Evolutionary conservation across 2,888 invertebrate genomes (phyloP).

Genomic region (Drosophila mimetica): DNA sequence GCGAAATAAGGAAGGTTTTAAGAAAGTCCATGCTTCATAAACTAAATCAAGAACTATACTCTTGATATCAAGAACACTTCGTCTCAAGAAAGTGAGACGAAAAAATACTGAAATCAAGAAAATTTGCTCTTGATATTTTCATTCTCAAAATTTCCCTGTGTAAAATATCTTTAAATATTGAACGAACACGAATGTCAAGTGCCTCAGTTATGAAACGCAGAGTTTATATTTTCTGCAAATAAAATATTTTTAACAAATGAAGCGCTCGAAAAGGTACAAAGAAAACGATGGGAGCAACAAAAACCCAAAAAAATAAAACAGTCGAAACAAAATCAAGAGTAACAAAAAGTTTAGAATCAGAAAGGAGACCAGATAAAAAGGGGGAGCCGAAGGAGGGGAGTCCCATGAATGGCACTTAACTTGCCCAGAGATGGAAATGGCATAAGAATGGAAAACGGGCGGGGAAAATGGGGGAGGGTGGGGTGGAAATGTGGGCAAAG

Average conservation of each 20-base stretch:
- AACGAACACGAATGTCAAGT: neutral
- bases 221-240: slow-evolving; percentile 19
- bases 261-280: slow-evolving; percentile 32
- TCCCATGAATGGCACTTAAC: slow-evolving; percentile 78
- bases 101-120: too few species aligned
- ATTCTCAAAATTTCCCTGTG: too few species aligned
- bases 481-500: slow-evolving; percentile 1
- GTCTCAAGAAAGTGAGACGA: too few species aligned
- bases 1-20: too few species aligned
- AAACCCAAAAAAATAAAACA: slow-evolving; percentile 28
- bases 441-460: slow-evolving; percentile 15
- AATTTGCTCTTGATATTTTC: too few species aligned
- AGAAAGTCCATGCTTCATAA: too few species aligned
- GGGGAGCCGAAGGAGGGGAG: slow-evolving; percentile 26
- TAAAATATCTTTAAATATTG: neutral
- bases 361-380: slow-evolving; percentile 33
- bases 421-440: slow-evolving; percentile 51
- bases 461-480: neutral
- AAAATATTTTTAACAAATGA: slow-evolving; percentile 62
- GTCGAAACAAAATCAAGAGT: slow-evolving; percentile 52
- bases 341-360: slow-evolving; percentile 56
- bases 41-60: too few species aligned
- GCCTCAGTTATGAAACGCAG: slow-evolving; percentile 17
- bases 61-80: too few species aligned
- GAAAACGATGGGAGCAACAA: slow-evolving; percentile 18